A percentile compares a stretch with the other conserved stretches of the same genome.
Evolutionary conservation across 2,888 invertebrate species (phyloP).

Genomic region (Cheilosia variabilis): DNA sequence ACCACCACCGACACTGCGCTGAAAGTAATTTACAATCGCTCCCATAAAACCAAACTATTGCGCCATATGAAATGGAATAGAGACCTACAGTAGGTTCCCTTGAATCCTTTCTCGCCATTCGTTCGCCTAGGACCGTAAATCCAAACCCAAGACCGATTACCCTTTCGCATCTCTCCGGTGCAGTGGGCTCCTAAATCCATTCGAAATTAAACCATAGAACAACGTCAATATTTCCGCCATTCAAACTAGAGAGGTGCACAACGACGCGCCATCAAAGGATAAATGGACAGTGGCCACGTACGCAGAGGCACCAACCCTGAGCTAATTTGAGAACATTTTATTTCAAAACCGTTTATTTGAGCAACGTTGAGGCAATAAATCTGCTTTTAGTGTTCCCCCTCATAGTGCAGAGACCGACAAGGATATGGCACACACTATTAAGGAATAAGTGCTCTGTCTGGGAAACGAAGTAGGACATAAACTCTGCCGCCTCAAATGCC

Average conservation of each 20-base stretch:
- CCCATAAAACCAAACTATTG: not conserved
- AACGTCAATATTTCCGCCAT: conserved; percentile 73
- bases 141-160: conserved; percentile 59
- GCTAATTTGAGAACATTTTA: conserved; percentile 76
- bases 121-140: conserved; percentile 56
- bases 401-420: conserved; percentile 18
- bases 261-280: conserved; percentile 35
- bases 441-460: conserved; percentile 19
- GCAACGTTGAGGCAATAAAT: conserved; percentile 70
- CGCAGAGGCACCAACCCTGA: conserved; percentile 34
- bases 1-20: conserved; percentile 25
- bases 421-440: conserved; percentile 56
- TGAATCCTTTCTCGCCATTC: conserved; percentile 24
- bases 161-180: conserved; percentile 7
- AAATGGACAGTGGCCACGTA: conserved; percentile 60
- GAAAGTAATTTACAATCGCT: conserved; percentile 53
- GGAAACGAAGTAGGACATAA: conserved; percentile 10
- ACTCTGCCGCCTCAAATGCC: conserved; percentile 50
- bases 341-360: conserved; percentile 75
- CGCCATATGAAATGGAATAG: not conserved
- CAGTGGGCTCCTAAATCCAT: conserved; percentile 57
- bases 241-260: conserved; percentile 49
- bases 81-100: conserved; percentile 4
- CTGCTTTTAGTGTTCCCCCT: conserved; percentile 62
- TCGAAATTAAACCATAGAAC: conserved; percentile 74